phyloP scores from a whole-genome alignment of 2,113 vertebrate species.

The Bos javanicus region DNA sequence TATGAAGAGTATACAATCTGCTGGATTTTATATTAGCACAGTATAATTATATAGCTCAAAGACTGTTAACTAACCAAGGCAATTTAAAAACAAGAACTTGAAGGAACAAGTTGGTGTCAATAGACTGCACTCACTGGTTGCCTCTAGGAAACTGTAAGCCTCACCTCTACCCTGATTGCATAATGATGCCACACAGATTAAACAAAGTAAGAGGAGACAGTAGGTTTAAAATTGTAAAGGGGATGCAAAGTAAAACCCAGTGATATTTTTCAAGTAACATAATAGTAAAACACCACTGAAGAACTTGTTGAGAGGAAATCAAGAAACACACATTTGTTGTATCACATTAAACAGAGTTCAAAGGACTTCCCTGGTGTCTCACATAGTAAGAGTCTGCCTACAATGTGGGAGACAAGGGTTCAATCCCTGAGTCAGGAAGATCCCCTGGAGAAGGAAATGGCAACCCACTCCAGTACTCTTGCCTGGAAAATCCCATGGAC shows the following conservation, averaged over 20 bases:
- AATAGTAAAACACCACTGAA: background rate
- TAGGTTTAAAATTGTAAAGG: background rate
- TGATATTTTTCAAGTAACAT: background rate
- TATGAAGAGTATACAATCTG: background rate
- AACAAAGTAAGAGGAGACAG: background rate
- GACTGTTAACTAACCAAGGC: background rate
- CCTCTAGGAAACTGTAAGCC: background rate
- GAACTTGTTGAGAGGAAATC: background rate
- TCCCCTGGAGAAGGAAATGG: background rate
- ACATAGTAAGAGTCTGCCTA: background rate
- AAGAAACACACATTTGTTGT: background rate
- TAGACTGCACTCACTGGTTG: background rate
- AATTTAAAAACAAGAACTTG: background rate
- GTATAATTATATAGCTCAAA: background rate
- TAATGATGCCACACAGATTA: background rate
- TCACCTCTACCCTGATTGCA: background rate
- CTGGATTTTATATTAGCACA: background rate
- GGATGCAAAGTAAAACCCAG: background rate
- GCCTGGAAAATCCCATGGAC: background rate
- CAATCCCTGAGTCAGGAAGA: background rate
- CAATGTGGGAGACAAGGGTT: background rate
- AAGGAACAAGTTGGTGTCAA: background rate
- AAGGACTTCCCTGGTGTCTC: background rate
- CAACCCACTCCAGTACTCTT: background rate
- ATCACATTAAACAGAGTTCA: background rate